Conservation (phyloP, 2,797 vertebrate genomes). For the Gambusia yucatana region DNA sequence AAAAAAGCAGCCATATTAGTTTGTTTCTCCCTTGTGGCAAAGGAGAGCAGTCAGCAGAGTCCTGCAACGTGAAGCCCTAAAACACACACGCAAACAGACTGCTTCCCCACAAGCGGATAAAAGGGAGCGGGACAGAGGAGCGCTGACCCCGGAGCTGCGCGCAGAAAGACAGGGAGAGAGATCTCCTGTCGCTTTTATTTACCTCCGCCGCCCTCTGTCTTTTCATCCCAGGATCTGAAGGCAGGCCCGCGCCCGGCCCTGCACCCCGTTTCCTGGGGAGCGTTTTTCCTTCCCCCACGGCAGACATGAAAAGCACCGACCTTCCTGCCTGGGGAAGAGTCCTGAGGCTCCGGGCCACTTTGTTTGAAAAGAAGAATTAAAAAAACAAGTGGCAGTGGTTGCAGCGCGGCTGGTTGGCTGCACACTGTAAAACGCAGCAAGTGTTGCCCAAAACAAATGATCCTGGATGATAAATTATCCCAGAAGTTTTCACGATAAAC, state of each 20-base stretch:
- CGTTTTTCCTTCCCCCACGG: slow-evolving; percentile 82
- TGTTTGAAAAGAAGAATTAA: slow-evolving; percentile 14
- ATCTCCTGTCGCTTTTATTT: slow-evolving; percentile 85
- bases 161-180: slow-evolving; percentile 48
- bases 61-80: slow-evolving; percentile 51
- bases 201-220: slow-evolving; percentile 83
- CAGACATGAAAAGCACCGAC: slow-evolving; percentile 86
- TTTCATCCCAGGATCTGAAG: slow-evolving; percentile 88
- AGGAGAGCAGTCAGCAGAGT: slow-evolving; percentile 67
- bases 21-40: slow-evolving; percentile 70
- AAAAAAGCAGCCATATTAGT: slow-evolving; percentile 63
- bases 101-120: slow-evolving; percentile 82
- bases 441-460: too few species aligned
- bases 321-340: slow-evolving; percentile 86
- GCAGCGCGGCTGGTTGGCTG: slow-evolving; percentile 61
- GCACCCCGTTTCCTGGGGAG: slow-evolving; percentile 86
- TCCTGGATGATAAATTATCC: too few species aligned
- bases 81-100: slow-evolving; percentile 51
- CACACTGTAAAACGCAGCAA: background rate
- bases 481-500: too few species aligned
- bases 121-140: slow-evolving; percentile 72
- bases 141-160: slow-evolving; percentile 66
- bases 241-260: slow-evolving; percentile 69
- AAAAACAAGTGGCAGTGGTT: slow-evolving; percentile 25
- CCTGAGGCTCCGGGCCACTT: slow-evolving; percentile 57